Evolutionary conservation across 2,113 vertebrate genomes (phyloP), one percentile per base, ranked within the genome.

Genomic region (Carassius gibelio): DNA sequence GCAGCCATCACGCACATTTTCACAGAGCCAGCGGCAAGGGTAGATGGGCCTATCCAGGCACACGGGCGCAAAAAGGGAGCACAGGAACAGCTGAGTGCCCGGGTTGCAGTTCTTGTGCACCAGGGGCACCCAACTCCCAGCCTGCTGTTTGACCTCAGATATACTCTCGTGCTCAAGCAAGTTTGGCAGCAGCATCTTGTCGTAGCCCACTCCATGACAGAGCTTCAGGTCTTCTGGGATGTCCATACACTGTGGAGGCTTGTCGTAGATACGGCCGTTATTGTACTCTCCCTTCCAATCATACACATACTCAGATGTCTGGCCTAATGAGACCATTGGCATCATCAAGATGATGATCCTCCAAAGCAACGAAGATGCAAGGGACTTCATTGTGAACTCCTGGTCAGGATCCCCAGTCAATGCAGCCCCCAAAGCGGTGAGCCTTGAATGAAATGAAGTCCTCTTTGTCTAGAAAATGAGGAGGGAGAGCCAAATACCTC

Each of bases 91-190:
- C 93, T 98, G 97, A 23, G 98, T 99, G 88, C 95, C 95, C 30
- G 96, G 95, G 89, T 99, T 97, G 92, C 98, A 99, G 93, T 95
- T 97, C 94, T 99, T 99, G 93, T 97, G 96, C 91, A 99, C 96
- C 92, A 99, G 92, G 0, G 98, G 98, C 90, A 99, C 97, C 98
- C 98, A 99, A 92, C 97, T 99, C 92, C 97, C 97, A 9, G 98
- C 98, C 92, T 99, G 98, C 93, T 99, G 97, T 93, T 96, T 98
- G 90, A 97, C 97, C 93, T 99, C 98, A 0, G 95, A 95, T 97
- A 99, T 96, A 89, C 93, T 98, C 91, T 99, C 98, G 84, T 99
- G 98, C 89, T 99, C 98, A 94, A 99, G 94, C 88, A 99, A 94
- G 94, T 98, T 99, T 90, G 98, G 98, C 91, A 99, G 90, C 87